Evolutionary conservation across 2,888 invertebrate species (phyloP), one percentile per base, ranked within the genome.

Genomic region (Linnaemya tessellans): DNA sequence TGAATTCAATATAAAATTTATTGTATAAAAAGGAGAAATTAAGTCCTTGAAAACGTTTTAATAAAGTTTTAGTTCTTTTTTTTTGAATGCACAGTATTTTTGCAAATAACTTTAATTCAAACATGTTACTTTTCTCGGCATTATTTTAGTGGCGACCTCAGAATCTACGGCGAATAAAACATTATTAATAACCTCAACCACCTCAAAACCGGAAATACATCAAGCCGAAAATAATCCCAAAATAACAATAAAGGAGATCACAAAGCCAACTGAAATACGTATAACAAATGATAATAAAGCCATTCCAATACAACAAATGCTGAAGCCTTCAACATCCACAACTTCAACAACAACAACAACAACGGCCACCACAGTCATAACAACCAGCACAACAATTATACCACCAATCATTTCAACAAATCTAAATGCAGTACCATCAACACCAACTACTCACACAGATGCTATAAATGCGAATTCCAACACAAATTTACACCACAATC

Each of bases 191-290:
- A 88, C 87, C 15, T 43, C 87, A 67, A 88, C 88, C 9, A 71
- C 88, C 15, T 10, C 22, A 2, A 83, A 87, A 49, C 75, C 87
- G 43, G 84, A 79, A 49, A 70, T 81, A 15, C 73, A 84, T 9
- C 80, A 58, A 10, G 86, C 79, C 78, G 88, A 83, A 38, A 89
- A 88, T 86, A 92, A 92, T 88, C 91, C 90, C 77, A 90, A 92
- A 43, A 92, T 92, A 41, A 92, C 91, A 80, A 92, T 92, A 62
- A 92, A 92, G 89, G 92, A 92, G 89, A 92, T 92, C 86, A 92
- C 92, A 41, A 92, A 92, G 88, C 91, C 91, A 7, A 90, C 89
- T 22, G 92, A 92, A 86, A 92, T 92, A 84, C 91, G 92, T 81
- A 92, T 92, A 70, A 92, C 92, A 18, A 91, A 92, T 84, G 92